phyloP scores from a whole-genome alignment of 2,113 vertebrate species.

The Asarcornis scutulata region DNA sequence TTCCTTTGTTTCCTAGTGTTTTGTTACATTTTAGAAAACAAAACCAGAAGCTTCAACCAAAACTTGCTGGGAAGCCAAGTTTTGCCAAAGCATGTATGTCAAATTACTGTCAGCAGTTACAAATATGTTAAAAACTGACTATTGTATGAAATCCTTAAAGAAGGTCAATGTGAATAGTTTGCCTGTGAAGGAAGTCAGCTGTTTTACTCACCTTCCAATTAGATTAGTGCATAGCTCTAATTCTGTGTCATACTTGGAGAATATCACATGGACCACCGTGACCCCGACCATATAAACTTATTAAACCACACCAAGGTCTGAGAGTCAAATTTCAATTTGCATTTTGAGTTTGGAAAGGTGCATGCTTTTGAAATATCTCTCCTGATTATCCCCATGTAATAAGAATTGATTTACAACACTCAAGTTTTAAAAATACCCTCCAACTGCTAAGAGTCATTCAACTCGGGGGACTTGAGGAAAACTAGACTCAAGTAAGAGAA shows the following conservation, averaged over 20 bases:
- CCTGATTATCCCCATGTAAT: neutral
- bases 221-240: neutral
- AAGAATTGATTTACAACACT: fast-evolving
- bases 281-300: neutral
- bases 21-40: neutral
- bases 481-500: neutral
- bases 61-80: neutral
- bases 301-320: neutral
- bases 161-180: neutral
- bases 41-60: neutral
- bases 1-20: neutral
- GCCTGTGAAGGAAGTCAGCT: neutral
- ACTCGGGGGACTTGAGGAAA: neutral
- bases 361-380: neutral
- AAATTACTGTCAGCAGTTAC: neutral
- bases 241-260: neutral
- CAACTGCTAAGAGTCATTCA: neutral
- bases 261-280: neutral
- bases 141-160: neutral
- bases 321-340: neutral
- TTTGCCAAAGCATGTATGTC: fast-evolving
- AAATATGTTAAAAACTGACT: neutral
- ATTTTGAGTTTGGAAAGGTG: neutral
- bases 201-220: neutral
- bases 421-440: neutral